Base-by-base conservation (phyloP, 1,140 invertebrate genomes). In the Drosophila sucinea region DNA sequence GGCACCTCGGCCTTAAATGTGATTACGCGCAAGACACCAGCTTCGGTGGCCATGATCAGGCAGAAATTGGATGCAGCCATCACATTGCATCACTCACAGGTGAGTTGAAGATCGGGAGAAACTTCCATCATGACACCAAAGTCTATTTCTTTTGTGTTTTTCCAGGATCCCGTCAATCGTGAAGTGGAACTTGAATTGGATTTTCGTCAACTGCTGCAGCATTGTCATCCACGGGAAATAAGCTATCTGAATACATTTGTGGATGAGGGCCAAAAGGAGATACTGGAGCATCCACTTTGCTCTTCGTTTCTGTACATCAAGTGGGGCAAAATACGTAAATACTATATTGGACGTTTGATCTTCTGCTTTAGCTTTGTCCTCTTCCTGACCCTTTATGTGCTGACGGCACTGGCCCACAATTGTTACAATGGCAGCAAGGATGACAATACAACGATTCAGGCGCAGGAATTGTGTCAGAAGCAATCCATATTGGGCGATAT, bases 301-400 rank as follows among this genome's bases (percentile, higher is more conserved):
- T 96, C 96, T 3, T 96, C 96, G 0, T 97, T 97, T 91, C 91
- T 97, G 0, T 95, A 97, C 81, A 94, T 97, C 11, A 97, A 97
- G 91, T 98, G 97, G 97, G 95, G 97, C 75, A 97, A 97, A 91
- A 97, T 98, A 72, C 93, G 96, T n/a, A 96, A 96, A 91, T 97
- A 97, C 84, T 97, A 97, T 81, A 95, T 97, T 4, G 96, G 95
- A 1, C 93, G 96, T 66, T 92, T 97, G 64, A 93, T 97, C 51
- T 95, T 97, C 79, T 97, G 96, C 91, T 94, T 96, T 63, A 94
- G 96, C 44, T 97, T 97, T 83, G 95, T 97, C 64, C 90, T 97
- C 10, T 95, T 96, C 75, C 93, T 97, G 3, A 96, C 96, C 1
- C 90, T 96, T 1, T 97, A 96, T 92, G 95, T 97, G 17, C 93